phyloP scores from a whole-genome alignment of 2,888 invertebrate genomes.

The Luffia ferchaultella region DNA sequence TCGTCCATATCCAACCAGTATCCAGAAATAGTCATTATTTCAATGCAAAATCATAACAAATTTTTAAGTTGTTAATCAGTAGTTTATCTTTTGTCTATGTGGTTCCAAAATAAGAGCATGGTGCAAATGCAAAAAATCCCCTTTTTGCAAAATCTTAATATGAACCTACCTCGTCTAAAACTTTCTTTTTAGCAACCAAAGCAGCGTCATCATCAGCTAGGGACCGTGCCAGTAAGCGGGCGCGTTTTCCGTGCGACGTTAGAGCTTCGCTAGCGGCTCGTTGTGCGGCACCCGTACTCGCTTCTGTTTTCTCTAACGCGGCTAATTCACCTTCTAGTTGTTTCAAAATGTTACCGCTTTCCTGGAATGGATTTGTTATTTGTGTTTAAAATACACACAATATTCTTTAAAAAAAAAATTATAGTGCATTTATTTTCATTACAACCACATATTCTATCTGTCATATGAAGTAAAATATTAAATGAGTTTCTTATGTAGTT shows the following conservation, averaged over 20 bases:
- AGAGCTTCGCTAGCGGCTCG: constrained; percentile 73
- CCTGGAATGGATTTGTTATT: constrained; percentile 42
- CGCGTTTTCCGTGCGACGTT: constrained; percentile 72
- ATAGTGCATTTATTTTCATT: too few relatives aligned
- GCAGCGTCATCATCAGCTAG: constrained; percentile 73
- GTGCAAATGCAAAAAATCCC: too few relatives aligned
- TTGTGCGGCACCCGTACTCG: constrained; percentile 68
- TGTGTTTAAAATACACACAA: background rate
- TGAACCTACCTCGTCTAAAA: constrained; percentile 60
- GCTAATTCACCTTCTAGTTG: constrained; percentile 71
- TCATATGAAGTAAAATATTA: too few relatives aligned
- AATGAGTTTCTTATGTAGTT: too few relatives aligned
- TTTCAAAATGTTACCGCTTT: constrained; percentile 70
- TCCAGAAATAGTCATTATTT: too few relatives aligned
- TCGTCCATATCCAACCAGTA: too few relatives aligned
- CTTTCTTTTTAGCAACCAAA: constrained; percentile 63
- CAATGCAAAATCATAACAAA: too few relatives aligned
- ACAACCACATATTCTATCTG: too few relatives aligned
- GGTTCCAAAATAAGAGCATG: too few relatives aligned
- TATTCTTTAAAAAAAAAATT: background rate
- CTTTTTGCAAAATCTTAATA: too few relatives aligned
- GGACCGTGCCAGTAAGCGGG: constrained; percentile 72
- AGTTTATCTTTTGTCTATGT: too few relatives aligned
- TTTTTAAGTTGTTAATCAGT: too few relatives aligned
- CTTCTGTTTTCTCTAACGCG: constrained; percentile 72